Conservation (phyloP, 2,113 vertebrate genomes). For the Eurystomus gularis region DNA sequence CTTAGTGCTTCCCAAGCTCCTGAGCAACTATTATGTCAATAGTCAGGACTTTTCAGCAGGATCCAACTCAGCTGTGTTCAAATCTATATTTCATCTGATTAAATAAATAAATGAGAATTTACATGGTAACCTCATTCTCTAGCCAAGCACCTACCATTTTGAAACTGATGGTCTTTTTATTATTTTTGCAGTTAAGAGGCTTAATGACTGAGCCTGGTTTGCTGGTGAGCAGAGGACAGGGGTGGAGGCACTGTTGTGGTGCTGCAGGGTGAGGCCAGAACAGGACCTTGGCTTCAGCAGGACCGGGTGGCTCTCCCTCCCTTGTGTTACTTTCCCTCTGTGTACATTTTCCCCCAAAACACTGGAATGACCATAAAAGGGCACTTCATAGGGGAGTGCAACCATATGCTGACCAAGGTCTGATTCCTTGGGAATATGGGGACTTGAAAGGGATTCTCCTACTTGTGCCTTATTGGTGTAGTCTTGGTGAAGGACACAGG, state of each 20-base stretch:
- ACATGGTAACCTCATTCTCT: neutral
- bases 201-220: fast-evolving
- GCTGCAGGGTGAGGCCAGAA: neutral
- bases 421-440: neutral
- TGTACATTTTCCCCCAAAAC: neutral
- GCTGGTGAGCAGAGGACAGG: neutral
- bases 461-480: neutral
- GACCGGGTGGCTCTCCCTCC: neutral
- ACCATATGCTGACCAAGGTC: neutral
- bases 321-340: neutral
- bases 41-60: neutral
- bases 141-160: neutral
- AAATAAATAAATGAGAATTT: neutral
- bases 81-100: neutral
- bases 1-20: neutral
- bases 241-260: neutral
- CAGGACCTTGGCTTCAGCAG: fast-evolving
- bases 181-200: neutral
- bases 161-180: neutral
- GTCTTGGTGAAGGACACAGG: neutral
- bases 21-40: fast-evolving
- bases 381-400: neutral
- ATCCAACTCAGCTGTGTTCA: neutral
- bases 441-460: neutral
- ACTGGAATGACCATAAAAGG: neutral